Evolutionary conservation across 1,140 invertebrate genomes (phyloP).

Genomic region (Drosophila elegans): DNA sequence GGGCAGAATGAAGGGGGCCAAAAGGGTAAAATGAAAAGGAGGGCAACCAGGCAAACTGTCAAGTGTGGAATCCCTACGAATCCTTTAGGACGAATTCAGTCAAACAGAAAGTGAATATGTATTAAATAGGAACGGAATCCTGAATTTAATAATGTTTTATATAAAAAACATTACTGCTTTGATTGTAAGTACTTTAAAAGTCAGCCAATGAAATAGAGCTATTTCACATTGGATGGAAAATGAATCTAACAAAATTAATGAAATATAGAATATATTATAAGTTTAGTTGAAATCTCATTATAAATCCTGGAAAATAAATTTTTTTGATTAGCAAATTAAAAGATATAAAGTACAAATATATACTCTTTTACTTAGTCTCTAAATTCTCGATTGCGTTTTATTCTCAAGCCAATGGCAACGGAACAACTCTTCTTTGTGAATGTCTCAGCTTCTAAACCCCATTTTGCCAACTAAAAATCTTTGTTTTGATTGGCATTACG

Average conservation of each 20-base stretch:
- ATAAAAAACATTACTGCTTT: no score
- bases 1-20: background rate
- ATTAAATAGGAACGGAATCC: background rate
- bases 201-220: no score
- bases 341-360: no score
- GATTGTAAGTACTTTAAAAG: no score
- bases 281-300: no score
- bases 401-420: background rate
- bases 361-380: no score
- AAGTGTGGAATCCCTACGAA: constrained; percentile 32
- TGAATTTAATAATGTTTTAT: background rate
- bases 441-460: constrained; percentile 8
- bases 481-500: constrained; percentile 73
- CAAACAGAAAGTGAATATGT: background rate
- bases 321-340: no score
- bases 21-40: background rate
- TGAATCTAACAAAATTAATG: no score
- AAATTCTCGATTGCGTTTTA: background rate
- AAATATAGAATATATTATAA: no score
- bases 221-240: no score
- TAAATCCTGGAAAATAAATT: no score
- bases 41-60: constrained; percentile 17
- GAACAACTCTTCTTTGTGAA: background rate
- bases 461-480: constrained; percentile 21
- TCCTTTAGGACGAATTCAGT: background rate